Base-by-base conservation (phyloP, 2,113 vertebrate genomes). In the Salvelinus namaycush region DNA sequence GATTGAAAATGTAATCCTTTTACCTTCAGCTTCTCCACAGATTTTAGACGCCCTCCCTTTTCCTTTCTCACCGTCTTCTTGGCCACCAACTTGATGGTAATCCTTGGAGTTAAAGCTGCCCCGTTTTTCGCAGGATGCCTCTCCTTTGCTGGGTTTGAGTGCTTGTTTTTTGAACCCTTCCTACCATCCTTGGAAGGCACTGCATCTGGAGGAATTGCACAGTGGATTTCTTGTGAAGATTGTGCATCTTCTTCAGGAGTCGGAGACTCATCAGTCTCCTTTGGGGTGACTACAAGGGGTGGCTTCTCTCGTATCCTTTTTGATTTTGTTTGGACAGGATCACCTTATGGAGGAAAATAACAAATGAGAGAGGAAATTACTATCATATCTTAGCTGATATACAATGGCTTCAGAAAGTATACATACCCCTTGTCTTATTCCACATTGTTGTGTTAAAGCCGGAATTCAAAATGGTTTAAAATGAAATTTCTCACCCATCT, bases 1-100 rank as follows among this genome's bases (percentile, higher is more conserved):
- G 94, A 92, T 79, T 93, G 88, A 84, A 94, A 91, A 86, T 95
- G 93, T 83, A 93, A 87, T 86, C 89, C 90, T 86, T 94, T 92
- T 9, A 93, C 87, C 29, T 93, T 94, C 39, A 93, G 80, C 48
- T 93, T 94, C 16, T 93, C 93, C n/a, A 59, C 75, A 26, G 83
- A 76, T 83, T 87, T 92, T 70, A 86, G 88, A 80, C 65, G 81
- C 48, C 82, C 81, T 51, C 82, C 87, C 64, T 87, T 89, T 72
- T 84, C 48, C n/a, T 80, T 90, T 86, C 87, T 91, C 22, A 88
- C 77, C 86, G 90, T 93, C 90, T 91, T 93, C 90, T 93, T 93
- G 77, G 92, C 80, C 84, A 92, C 90, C 81, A 94, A 87, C 81
- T 94, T 94, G 81, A 94, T 93, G 59, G 93, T 94, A 85, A 94